These are phyloP conservation scores for Glaucopsyche alexis DNA, from an alignment of 2,888 invertebrate genomes.

Conservation along the genomic window DNA sequence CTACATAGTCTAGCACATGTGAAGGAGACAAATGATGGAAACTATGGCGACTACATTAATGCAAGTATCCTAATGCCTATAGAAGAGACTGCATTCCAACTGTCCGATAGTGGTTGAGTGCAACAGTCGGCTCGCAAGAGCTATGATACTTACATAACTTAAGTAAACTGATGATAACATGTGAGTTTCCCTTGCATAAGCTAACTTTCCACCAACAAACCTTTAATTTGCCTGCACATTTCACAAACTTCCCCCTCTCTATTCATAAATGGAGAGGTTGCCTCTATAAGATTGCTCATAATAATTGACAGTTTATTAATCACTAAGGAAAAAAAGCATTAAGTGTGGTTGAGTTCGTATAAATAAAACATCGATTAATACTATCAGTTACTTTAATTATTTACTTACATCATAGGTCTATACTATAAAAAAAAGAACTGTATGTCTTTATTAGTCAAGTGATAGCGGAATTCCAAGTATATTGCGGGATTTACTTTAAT, in stretches of 20 bases:
- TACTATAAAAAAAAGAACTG: constrained; percentile 4
- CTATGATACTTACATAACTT: not conserved
- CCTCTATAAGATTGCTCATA: too few relatives aligned
- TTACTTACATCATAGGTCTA: constrained; percentile 16
- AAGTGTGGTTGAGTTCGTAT: too few relatives aligned
- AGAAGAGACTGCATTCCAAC: not conserved
- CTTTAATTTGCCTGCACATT: too few relatives aligned
- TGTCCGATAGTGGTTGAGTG: not conserved
- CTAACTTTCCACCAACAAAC: too few relatives aligned
- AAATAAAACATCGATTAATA: constrained; percentile 11
- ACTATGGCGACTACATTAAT: not conserved
- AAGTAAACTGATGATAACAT: too few relatives aligned
- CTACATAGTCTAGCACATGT: not conserved
- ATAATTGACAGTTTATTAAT: too few relatives aligned
- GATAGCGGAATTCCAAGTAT: constrained; percentile 11
- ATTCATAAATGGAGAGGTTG: too few relatives aligned
- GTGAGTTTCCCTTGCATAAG: too few relatives aligned
- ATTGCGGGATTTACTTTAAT: not conserved
- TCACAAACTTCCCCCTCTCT: too few relatives aligned
- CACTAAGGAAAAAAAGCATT: too few relatives aligned
- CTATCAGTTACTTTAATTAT: constrained; percentile 6
- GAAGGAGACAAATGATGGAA: not conserved
- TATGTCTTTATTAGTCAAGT: constrained; percentile 7
- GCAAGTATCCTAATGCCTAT: constrained; percentile 2
- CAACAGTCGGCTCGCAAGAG: not conserved